phyloP scores from a whole-genome alignment of 23 tunicate species.

The Aplidium turbinatum region DNA sequence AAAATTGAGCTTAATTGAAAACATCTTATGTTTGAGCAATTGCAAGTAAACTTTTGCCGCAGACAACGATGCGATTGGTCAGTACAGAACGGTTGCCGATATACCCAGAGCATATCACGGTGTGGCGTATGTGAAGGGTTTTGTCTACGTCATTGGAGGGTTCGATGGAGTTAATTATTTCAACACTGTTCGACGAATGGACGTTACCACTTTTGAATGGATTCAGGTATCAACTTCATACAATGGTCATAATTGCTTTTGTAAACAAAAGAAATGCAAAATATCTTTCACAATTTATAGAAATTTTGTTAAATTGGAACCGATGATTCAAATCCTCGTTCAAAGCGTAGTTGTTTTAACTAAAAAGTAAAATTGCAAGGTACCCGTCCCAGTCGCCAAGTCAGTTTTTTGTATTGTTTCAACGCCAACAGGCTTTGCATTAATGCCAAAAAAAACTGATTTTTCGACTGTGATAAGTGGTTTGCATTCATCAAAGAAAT shows the following conservation, averaged over 20 bases:
- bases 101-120: constrained; percentile 91
- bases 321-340: background rate
- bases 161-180: constrained; percentile 88
- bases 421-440: no score
- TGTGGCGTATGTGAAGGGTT: constrained; percentile 75
- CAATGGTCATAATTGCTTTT: background rate
- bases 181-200: constrained; percentile 82
- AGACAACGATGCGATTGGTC: constrained; percentile 45
- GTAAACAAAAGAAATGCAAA: background rate
- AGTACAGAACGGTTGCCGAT: constrained; percentile 58
- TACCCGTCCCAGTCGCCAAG: no score
- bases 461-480: no score
- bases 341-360: background rate
- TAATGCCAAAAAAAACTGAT: no score
- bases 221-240: constrained; percentile 54
- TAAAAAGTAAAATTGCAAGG: background rate
- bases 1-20: no score
- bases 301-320: no score
- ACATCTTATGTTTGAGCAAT: no score
- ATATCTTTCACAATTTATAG: no score
- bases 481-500: no score
- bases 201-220: constrained; percentile 78
- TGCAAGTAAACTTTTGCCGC: constrained; percentile 3
- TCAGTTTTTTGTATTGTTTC: no score
- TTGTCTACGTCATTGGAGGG: constrained; percentile 83